phyloP scores from a whole-genome alignment of 1,140 invertebrate species.

The Belonocnema kinseyi region DNA sequence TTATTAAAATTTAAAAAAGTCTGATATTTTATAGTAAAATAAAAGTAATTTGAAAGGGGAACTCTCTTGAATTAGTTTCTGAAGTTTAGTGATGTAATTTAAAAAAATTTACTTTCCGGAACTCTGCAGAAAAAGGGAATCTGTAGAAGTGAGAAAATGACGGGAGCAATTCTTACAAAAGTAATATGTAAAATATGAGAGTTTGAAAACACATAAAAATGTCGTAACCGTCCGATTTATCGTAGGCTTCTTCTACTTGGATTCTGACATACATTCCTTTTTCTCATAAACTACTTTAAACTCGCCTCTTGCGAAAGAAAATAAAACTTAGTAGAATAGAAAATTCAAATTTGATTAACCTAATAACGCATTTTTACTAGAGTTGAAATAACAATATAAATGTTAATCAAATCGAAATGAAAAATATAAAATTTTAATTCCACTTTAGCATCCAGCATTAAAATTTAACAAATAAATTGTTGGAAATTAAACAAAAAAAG shows the following conservation, averaged over 20 bases:
- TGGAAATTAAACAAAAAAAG: no score
- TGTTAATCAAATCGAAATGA: no score
- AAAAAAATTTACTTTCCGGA: not conserved
- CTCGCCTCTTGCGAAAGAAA: not conserved
- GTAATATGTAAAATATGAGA: not conserved
- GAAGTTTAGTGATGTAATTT: conserved; percentile 9
- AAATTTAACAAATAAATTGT: no score
- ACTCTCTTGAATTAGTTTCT: no score
- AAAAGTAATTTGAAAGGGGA: no score
- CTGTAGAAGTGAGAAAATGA: not conserved
- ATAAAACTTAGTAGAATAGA: not conserved
- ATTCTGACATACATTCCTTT: not conserved
- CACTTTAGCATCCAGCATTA: no score
- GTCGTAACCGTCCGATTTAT: not conserved
- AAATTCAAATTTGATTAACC: not conserved
- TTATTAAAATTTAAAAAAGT: no score
- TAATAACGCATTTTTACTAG: no score
- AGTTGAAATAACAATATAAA: no score
- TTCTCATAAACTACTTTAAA: not conserved
- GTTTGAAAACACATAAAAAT: not conserved
- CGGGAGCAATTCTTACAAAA: no score
- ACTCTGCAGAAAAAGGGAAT: not conserved
- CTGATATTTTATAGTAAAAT: no score
- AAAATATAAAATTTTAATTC: no score
- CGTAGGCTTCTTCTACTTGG: not conserved